These are phyloP conservation scores for Bos indicus DNA, from an alignment of 2,113 vertebrate species.

Conservation along the genomic window DNA sequence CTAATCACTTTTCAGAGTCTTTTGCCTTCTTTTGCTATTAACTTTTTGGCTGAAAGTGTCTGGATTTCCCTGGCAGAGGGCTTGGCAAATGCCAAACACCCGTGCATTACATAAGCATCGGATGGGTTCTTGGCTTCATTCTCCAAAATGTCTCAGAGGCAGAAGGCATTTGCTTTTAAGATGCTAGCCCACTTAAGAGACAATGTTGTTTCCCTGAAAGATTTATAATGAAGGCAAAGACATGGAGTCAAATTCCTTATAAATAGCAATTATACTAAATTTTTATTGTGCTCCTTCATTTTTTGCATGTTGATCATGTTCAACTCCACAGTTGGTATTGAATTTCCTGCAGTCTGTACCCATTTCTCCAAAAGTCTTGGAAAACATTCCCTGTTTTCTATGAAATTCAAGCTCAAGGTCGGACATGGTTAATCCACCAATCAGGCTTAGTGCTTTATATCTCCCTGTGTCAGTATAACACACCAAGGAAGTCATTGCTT, in stretches of 20 bases:
- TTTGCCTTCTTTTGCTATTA: not conserved
- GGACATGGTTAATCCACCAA: not conserved
- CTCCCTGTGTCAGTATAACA: not conserved
- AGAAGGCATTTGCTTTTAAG: not conserved
- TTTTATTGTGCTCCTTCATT: not conserved
- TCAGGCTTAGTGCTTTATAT: not conserved
- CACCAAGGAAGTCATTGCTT: not conserved
- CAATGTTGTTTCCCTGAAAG: not conserved
- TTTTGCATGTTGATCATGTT: not conserved
- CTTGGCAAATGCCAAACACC: not conserved
- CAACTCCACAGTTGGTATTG: not conserved
- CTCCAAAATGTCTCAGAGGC: not conserved
- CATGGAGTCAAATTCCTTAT: not conserved
- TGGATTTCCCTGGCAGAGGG: not conserved
- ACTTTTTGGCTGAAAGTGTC: not conserved
- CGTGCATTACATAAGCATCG: not conserved
- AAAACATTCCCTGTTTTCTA: not conserved
- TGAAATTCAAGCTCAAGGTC: not conserved
- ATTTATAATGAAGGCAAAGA: not conserved
- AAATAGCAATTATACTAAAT: not conserved
- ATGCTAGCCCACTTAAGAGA: not conserved
- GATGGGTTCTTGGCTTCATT: not conserved
- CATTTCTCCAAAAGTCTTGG: constrained; percentile 8
- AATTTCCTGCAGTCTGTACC: not conserved
- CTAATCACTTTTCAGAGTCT: not conserved